A percentile compares a stretch with the other conserved stretches of the same genome.
These are phyloP conservation scores for Proterorhinus semilunaris DNA, from an alignment of 2,113 vertebrate species.

Conservation along the genomic window DNA sequence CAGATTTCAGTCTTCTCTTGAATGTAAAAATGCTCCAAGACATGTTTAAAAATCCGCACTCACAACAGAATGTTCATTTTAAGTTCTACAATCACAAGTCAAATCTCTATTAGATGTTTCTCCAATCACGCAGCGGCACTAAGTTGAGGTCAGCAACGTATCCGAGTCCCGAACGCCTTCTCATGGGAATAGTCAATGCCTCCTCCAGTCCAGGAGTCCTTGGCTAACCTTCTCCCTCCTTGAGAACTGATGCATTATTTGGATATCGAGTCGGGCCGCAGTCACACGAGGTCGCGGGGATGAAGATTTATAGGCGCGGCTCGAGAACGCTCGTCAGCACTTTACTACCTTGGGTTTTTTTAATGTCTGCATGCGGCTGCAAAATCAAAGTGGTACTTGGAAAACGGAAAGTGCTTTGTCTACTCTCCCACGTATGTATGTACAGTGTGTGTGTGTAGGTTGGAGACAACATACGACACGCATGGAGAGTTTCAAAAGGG, in stretches of 20 bases:
- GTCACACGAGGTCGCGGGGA: constrained; percentile 24
- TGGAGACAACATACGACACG: background rate
- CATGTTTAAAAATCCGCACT: too few relatives aligned
- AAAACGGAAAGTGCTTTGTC: background rate
- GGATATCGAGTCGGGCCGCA: constrained; percentile 5
- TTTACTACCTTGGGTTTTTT: constrained; percentile 41
- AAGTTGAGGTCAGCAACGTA: constrained; percentile 1
- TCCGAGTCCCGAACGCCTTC: background rate
- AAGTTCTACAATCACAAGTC: too few relatives aligned
- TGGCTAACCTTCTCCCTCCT: background rate
- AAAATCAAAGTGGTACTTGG: background rate
- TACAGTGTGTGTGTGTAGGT: background rate
- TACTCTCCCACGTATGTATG: background rate
- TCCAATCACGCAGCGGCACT: too few relatives aligned
- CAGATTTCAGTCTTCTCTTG: too few relatives aligned
- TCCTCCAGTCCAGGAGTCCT: constrained; percentile 10
- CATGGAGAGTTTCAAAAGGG: constrained; percentile 11
- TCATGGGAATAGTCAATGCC: background rate
- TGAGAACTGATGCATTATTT: constrained; percentile 18
- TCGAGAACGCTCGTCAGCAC: constrained; percentile 20
- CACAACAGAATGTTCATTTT: too few relatives aligned
- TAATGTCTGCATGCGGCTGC: constrained; percentile 34
- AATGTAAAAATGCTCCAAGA: too few relatives aligned
- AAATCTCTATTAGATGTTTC: too few relatives aligned
- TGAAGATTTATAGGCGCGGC: constrained; percentile 53